These are phyloP conservation scores for Lumbricus terrestris DNA, from an alignment of 2,888 invertebrate species.

Conservation along the genomic window DNA sequence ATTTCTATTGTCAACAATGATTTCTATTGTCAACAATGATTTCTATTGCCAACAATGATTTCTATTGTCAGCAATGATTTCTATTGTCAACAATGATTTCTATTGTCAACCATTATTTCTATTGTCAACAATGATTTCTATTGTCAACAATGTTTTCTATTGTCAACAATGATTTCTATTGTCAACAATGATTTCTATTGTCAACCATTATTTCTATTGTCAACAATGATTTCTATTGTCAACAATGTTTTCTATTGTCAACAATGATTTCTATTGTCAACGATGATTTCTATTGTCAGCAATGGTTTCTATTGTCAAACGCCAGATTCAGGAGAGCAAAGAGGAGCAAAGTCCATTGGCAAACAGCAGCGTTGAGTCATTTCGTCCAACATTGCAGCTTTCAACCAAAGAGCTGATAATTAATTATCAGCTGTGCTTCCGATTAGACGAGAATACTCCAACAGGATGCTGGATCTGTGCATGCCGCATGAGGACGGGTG, in stretches of 20 bases:
- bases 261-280: too few relatives aligned
- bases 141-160: background rate
- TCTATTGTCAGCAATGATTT: background rate
- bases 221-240: background rate
- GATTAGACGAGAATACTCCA: constrained; percentile 20
- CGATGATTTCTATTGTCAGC: background rate
- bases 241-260: background rate
- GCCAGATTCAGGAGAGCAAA: background rate
- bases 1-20: background rate
- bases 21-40: background rate
- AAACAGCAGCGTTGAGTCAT: background rate
- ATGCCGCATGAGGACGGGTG: constrained; percentile 28
- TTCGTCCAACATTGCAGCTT: background rate
- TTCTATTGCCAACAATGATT: background rate
- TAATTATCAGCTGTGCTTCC: background rate
- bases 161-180: background rate
- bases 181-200: background rate
- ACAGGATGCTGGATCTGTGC: constrained; percentile 19
- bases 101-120: background rate
- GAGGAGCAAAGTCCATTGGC: background rate
- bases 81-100: background rate
- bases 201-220: background rate
- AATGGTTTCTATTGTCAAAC: background rate
- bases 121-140: background rate
- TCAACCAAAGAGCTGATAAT: background rate